These are phyloP conservation scores for Polypterus senegalus DNA, from an alignment of 2,113 vertebrate genomes.

Conservation along the genomic window DNA sequence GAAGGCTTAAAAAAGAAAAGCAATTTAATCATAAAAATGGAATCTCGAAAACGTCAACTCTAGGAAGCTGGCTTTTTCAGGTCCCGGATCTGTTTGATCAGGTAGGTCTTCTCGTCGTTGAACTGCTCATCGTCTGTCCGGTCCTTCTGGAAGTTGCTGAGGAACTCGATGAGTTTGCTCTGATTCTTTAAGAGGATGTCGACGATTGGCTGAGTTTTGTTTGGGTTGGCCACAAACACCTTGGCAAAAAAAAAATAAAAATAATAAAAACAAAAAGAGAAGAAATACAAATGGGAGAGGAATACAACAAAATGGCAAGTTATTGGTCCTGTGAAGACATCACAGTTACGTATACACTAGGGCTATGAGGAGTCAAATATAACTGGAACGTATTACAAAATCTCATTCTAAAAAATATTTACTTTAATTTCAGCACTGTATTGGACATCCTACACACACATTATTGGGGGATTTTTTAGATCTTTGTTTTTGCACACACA, in stretches of 20 bases:
- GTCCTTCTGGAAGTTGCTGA: conserved; percentile 77
- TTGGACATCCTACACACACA: no score
- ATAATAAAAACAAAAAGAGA: neutral
- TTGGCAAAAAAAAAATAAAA: conserved; percentile 29
- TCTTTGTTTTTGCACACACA: no score
- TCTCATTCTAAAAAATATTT: no score
- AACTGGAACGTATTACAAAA: no score
- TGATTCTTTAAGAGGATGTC: conserved; percentile 81
- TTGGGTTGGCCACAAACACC: conserved; percentile 81
- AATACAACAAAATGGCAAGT: no score
- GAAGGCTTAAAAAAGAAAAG: no score
- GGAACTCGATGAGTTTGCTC: conserved; percentile 76
- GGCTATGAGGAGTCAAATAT: no score
- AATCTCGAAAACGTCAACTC: conserved; percentile 13
- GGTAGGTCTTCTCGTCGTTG: conserved; percentile 74
- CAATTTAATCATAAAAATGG: no score
- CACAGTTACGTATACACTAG: no score
- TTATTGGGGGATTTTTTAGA: no score
- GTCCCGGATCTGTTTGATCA: conserved; percentile 80
- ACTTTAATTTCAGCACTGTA: no score
- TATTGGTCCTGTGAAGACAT: no score
- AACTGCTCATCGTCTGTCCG: conserved; percentile 75
- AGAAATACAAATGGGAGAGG: neutral
- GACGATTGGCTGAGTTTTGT: conserved; percentile 74
- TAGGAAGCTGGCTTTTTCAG: conserved; percentile 65